These are phyloP conservation scores for Listronotus bonariensis DNA, from an alignment of 1,140 invertebrate genomes.

Conservation along the genomic window DNA sequence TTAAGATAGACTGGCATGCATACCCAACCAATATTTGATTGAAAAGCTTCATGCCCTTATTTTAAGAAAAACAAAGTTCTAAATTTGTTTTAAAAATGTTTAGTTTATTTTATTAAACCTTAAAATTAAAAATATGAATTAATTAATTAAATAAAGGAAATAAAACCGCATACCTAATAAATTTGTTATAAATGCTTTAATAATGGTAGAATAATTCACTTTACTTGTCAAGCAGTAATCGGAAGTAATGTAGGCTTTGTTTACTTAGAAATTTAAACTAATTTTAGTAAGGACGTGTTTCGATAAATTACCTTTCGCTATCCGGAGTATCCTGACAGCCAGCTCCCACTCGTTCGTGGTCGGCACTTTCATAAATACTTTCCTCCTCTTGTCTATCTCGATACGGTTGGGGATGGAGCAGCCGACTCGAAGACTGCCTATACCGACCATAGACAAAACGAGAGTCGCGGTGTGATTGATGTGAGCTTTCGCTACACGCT, in stretches of 20 bases:
- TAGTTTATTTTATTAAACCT: no score
- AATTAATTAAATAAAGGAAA: no score
- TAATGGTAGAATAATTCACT: no score
- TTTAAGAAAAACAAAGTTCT: no score
- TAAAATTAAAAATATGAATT: no score
- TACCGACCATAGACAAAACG: conserved; percentile 82
- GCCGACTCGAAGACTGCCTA: conserved; percentile 71
- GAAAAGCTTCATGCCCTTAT: no score
- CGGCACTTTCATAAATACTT: conserved; percentile 80
- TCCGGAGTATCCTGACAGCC: conserved; percentile 73
- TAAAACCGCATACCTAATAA: no score
- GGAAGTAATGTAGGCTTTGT: no score
- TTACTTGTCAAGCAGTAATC: no score
- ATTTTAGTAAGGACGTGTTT: not conserved
- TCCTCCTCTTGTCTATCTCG: conserved; percentile 74
- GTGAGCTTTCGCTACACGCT: conserved; percentile 72
- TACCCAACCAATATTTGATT: not conserved
- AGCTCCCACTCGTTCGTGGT: conserved; percentile 68
- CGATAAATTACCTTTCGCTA: conserved; percentile 72
- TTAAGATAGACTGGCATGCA: no score
- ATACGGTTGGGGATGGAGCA: conserved; percentile 59
- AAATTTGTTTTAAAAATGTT: no score
- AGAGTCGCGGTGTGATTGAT: conserved; percentile 63
- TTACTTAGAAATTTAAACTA: not conserved
- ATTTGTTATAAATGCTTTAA: no score